These are phyloP conservation scores for Darwinula stevensoni DNA, from an alignment of 2,888 invertebrate genomes.

Conservation along the genomic window DNA sequence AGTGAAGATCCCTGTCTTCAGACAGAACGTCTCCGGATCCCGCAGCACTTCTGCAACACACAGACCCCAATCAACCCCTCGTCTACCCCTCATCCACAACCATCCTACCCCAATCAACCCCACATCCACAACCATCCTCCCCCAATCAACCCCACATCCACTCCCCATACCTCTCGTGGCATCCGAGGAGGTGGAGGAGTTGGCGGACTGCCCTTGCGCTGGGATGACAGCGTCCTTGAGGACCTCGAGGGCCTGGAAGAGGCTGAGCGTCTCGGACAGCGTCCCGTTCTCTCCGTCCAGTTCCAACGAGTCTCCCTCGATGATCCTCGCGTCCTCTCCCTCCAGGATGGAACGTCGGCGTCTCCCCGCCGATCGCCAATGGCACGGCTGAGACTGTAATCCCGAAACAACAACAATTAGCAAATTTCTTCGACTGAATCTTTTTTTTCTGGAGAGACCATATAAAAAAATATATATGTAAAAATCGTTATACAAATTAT, in stretches of 20 bases:
- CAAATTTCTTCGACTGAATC: neutral
- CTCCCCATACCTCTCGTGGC: too few species aligned
- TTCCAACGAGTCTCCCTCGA: neutral
- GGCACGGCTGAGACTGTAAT: conserved; percentile 57
- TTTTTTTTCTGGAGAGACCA: too few species aligned
- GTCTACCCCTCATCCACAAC: too few species aligned
- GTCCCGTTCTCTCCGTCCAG: conserved; percentile 9
- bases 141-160: too few species aligned
- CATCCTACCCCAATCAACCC: too few species aligned
- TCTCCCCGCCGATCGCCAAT: conserved; percentile 15
- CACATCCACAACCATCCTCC: too few species aligned
- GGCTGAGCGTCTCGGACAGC: conserved; percentile 58
- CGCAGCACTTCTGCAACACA: conserved; percentile 13
- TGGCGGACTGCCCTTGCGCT: conserved; percentile 14
- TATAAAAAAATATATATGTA: too few species aligned
- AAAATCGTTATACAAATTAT: too few species aligned
- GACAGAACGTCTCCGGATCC: conserved; percentile 26
- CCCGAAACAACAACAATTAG: conserved; percentile 3
- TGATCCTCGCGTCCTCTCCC: neutral
- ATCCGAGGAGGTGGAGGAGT: too few species aligned
- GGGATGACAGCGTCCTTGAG: conserved; percentile 65
- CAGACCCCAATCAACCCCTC: too few species aligned
- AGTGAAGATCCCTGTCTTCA: conserved; percentile 28
- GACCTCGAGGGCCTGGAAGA: conserved; percentile 63
- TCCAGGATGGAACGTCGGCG: too few species aligned